phyloP scores from a whole-genome alignment of 2,797 vertebrate species.

The Merluccius polli region DNA sequence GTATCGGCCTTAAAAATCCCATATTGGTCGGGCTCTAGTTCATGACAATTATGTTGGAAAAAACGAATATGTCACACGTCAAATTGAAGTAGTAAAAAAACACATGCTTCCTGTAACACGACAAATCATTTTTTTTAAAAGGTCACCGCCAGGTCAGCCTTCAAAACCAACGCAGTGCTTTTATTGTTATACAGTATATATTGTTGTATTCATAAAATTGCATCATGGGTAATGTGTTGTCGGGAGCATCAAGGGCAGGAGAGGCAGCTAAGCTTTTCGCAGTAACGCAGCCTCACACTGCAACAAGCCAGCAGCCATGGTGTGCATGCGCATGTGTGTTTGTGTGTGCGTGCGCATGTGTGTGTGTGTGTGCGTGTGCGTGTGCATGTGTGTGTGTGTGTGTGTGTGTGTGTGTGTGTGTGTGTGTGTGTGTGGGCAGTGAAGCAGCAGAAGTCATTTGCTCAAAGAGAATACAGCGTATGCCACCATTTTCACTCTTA shows the following conservation, averaged over 20 bases:
- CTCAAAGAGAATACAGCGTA: neutral
- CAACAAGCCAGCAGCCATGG: neutral
- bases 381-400: conserved; percentile 6
- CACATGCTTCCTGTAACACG: too few species aligned
- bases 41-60: neutral
- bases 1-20: too few species aligned
- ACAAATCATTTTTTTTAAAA: too few species aligned
- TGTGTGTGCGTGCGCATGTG: neutral
- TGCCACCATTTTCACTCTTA: neutral
- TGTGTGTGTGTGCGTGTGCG: neutral
- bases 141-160: too few species aligned
- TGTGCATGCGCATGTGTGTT: neutral
- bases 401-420: too few species aligned
- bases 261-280: neutral
- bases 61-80: neutral
- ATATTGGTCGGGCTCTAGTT: too few species aligned
- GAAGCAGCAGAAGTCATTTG: neutral
- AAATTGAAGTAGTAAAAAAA: too few species aligned
- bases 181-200: too few species aligned
- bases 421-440: too few species aligned
- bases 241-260: neutral
- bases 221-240: neutral
- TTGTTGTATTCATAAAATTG: neutral
- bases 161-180: too few species aligned
- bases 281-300: neutral